Conservation (phyloP, 1,140 invertebrate species). For the silkworm (Bombyx mori) region ASM3026992v2 NC_085116.1:6481001-6481500, state of each 20-base stretch:
- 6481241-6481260: neutral
- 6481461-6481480: too few species aligned
- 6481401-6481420: too few species aligned
- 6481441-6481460: too few species aligned
- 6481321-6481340: too few species aligned
- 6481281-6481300: too few species aligned
- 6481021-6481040: conserved; percentile 71
- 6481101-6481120: conserved; percentile 27
- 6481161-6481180: conserved; percentile 25
- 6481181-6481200: conserved; percentile 31
- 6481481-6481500: too few species aligned
- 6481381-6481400: too few species aligned
- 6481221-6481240: neutral
- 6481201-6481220: conserved; percentile 45
- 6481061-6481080: conserved; percentile 72
- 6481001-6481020: too few species aligned
- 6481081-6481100: conserved; percentile 24
- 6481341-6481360: too few species aligned
- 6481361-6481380: too few species aligned
- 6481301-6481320: too few species aligned
- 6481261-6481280: neutral
- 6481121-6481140: conserved; percentile 25
- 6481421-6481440: too few species aligned
- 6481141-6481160: conserved; percentile 26
- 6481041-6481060: conserved; percentile 80